phyloP scores from a whole-genome alignment of 1,140 invertebrate genomes.

The Cylas formicarius region DNA sequence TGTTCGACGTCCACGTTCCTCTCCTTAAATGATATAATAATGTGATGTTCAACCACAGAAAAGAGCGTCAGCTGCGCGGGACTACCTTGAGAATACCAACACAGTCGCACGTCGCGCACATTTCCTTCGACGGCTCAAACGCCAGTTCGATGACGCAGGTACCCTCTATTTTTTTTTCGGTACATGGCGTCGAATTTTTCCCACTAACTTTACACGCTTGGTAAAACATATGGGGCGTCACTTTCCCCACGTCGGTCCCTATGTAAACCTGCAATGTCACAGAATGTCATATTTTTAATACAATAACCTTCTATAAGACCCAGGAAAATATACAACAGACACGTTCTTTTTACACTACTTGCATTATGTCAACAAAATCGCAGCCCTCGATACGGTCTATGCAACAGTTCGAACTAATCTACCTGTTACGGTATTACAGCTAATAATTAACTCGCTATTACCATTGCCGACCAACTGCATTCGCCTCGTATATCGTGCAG shows the following conservation, averaged over 20 bases:
- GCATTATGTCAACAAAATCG: too few relatives aligned
- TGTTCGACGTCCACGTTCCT: conserved; percentile 95
- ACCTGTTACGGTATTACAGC: too few relatives aligned
- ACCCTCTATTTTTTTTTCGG: conserved; percentile 82
- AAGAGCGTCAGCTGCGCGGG: background rate
- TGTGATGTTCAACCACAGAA: background rate
- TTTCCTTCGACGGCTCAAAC: conserved; percentile 80
- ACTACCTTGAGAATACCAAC: conserved; percentile 71
- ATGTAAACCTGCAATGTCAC: conserved; percentile 88
- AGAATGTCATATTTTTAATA: too few relatives aligned
- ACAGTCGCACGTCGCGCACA: conserved; percentile 83
- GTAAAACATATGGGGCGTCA: conserved; percentile 90
- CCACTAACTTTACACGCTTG: conserved; percentile 91
- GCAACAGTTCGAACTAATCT: too few relatives aligned
- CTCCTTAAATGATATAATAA: conserved; percentile 46
- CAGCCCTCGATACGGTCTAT: too few relatives aligned
- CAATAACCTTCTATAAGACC: too few relatives aligned
- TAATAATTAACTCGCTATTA: too few relatives aligned
- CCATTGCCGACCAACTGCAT: too few relatives aligned
- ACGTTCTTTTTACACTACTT: too few relatives aligned
- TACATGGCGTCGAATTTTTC: conserved; percentile 91
- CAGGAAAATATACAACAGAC: too few relatives aligned
- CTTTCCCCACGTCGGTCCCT: conserved; percentile 79
- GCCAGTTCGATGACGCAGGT: conserved; percentile 91
- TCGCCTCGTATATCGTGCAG: too few relatives aligned